These are phyloP conservation scores for Lepus oiostolus DNA, from an alignment of 2,797 vertebrate species.

Conservation along the genomic window DNA sequence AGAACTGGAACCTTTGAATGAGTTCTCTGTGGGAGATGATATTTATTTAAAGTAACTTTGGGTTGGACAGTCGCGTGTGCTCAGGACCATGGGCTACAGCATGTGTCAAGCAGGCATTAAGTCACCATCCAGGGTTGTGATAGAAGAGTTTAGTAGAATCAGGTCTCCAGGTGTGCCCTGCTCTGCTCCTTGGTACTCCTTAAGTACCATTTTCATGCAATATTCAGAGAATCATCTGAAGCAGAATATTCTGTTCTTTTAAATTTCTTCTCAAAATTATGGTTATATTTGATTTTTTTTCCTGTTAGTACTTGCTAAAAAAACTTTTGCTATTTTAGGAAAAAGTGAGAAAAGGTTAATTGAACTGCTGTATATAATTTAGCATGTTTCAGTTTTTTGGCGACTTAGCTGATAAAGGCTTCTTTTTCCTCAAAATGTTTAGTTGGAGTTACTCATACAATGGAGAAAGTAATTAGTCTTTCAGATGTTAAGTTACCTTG, in stretches of 20 bases:
- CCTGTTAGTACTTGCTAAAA: constrained; percentile 64
- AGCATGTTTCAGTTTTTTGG: constrained; percentile 67
- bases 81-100: no score
- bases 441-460: constrained; percentile 20
- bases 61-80: no score
- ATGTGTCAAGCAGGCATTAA: no score
- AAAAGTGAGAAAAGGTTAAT: constrained; percentile 74
- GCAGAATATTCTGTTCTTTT: constrained; percentile 64
- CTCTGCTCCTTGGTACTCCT: not conserved
- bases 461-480: constrained; percentile 46
- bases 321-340: constrained; percentile 63
- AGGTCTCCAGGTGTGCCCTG: not conserved
- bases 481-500: not conserved
- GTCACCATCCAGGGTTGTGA: no score
- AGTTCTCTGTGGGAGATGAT: constrained; percentile 21
- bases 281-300: constrained; percentile 66
- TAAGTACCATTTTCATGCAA: no score
- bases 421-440: constrained; percentile 43
- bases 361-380: constrained; percentile 73
- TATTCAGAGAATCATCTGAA: constrained; percentile 32
- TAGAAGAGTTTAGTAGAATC: no score
- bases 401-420: constrained; percentile 53
- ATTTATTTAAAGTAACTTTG: not conserved
- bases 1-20: constrained; percentile 27
- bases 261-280: constrained; percentile 65